Evolutionary conservation across 2,113 vertebrate genomes (phyloP).

Genomic region (Triplophysa tibetana): DNA sequence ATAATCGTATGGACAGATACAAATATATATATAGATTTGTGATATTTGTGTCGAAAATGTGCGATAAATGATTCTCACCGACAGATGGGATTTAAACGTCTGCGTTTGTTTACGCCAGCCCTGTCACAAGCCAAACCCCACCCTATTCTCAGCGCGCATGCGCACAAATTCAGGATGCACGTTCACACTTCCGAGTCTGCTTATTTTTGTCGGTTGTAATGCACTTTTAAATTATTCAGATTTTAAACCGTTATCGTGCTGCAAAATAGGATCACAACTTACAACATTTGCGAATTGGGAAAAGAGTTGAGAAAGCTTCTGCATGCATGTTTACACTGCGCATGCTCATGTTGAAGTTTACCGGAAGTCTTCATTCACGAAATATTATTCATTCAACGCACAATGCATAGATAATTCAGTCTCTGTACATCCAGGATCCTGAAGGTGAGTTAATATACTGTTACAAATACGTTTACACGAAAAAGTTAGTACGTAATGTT

Average conservation of each 20-base stretch:
- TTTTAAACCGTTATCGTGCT: not conserved
- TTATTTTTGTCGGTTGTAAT: no score
- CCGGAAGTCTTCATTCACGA: conserved; percentile 10
- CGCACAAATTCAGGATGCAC: not conserved
- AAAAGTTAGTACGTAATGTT: not conserved
- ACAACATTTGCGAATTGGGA: no score
- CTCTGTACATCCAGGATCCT: not conserved
- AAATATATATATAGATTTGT: not conserved
- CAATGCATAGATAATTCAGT: not conserved
- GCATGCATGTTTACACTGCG: conserved; percentile 4
- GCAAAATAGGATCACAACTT: not conserved
- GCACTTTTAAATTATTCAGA: not conserved
- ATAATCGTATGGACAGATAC: not conserved
- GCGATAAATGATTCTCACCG: not conserved
- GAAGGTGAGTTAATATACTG: not conserved
- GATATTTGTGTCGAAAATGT: not conserved
- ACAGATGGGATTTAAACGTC: conserved; percentile 64
- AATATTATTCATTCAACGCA: not conserved
- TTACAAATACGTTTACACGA: not conserved
- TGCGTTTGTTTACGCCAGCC: conserved; percentile 57
- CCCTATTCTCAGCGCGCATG: conserved; percentile 44
- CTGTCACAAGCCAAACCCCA: conserved; percentile 46
- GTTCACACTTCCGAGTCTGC: no score
- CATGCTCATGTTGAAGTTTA: not conserved
- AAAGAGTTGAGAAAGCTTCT: not conserved